phyloP scores from a whole-genome alignment of 2,113 vertebrate genomes.

The Sakesphorus luctuosus region DNA sequence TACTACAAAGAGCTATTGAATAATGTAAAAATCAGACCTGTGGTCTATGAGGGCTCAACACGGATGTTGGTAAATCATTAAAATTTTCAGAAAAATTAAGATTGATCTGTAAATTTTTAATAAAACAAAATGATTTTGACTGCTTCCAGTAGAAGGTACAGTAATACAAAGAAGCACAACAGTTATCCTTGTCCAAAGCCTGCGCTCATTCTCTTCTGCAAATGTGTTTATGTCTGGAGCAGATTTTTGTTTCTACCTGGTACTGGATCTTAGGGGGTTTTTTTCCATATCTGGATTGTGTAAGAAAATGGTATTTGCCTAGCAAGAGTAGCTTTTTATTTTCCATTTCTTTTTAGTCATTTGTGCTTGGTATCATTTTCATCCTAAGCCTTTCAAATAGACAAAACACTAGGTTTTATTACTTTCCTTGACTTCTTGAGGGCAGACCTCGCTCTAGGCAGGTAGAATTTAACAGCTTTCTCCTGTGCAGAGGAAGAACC shows the following conservation, averaged over 20 bases:
- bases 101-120: not conserved
- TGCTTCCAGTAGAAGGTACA: not conserved
- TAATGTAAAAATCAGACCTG: not conserved
- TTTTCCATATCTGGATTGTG: not conserved
- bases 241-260: not conserved
- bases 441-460: not conserved
- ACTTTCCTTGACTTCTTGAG: not conserved
- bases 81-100: not conserved
- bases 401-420: not conserved
- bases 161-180: not conserved
- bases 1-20: not conserved
- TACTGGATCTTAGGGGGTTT: not conserved
- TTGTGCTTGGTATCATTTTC: not conserved
- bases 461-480: not conserved
- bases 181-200: not conserved
- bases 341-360: not conserved
- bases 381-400: not conserved
- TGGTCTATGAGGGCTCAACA: not conserved
- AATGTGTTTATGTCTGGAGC: not conserved
- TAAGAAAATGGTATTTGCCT: not conserved
- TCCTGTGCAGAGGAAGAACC: constrained; percentile 55
- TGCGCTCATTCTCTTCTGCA: not conserved
- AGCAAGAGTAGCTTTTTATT: not conserved
- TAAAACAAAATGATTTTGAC: not conserved
- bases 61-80: not conserved